Percentiles rank a stretch among this genome's conserved stretches.
Conservation (phyloP, 2,113 vertebrate genomes). For the Sylvia atricapilla region DNA sequence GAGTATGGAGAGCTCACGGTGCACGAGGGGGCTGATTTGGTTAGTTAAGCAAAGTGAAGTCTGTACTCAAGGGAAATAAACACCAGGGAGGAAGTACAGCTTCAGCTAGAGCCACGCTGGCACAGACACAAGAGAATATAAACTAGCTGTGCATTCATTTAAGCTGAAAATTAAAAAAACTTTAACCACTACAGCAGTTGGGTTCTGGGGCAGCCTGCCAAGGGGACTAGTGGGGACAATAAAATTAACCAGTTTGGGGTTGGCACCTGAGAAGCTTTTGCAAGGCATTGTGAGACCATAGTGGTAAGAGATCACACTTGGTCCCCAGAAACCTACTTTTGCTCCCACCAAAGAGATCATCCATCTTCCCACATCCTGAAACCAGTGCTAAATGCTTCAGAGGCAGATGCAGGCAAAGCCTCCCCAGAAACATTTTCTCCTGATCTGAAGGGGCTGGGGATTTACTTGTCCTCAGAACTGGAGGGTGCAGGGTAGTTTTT, state of each 20-base stretch:
- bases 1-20: neutral
- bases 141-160: neutral
- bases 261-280: neutral
- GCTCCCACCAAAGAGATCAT: neutral
- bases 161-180: neutral
- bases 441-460: neutral
- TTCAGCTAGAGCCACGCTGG: neutral
- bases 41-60: neutral
- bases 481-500: neutral
- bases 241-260: neutral
- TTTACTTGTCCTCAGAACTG: neutral
- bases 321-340: neutral
- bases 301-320: fast-evolving
- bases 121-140: neutral
- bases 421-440: neutral
- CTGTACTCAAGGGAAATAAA: neutral
- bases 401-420: neutral
- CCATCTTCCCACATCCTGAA: neutral
- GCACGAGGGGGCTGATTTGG: neutral
- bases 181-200: neutral
- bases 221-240: neutral
- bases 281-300: neutral
- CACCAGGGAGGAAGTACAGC: neutral
- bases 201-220: neutral
- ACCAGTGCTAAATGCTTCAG: neutral